Evolutionary conservation across 2,888 invertebrate genomes (phyloP), one percentile per base, ranked within the genome.

Genomic region (Zhuqinia jingwanae): DNA sequence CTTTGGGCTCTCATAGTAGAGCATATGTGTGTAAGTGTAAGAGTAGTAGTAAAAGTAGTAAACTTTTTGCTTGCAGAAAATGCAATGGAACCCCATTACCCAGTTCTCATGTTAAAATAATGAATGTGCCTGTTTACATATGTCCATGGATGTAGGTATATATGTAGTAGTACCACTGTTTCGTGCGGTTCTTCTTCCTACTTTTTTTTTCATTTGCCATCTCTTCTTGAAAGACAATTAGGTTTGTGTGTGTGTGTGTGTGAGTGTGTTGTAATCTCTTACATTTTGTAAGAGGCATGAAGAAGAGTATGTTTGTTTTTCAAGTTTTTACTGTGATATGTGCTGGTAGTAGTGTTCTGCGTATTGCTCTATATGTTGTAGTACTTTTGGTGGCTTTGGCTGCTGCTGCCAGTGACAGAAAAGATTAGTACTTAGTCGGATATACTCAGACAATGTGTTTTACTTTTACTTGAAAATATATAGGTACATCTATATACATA

Each of bases 141-240:
- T 73, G 70, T 82, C n/a, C 73, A 75, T 75, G 75, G 0, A 22
- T 70, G 70, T 68, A 81, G n/a, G n/a, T n/a, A n/a, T n/a, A n/a
- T n/a, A n/a, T n/a, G n/a, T n/a, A n/a, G n/a, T n/a, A n/a, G n/a
- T 42, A 17, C 70, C 68, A 81, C 70, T 76, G 70, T 56, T 78
- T 78, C 45, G 60, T 85, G 73, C 47, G 76, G 53, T 76, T 36
- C 36, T 36, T 36, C 63, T 27, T 83, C 53, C 75, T 77, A 6
- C 36, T 82, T 60, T 68, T 42, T 87, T 83, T 63, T 60, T 78
- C 78, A 79, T 78, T n/a, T n/a, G n/a, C n/a, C n/a, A n/a, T n/a
- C n/a, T n/a, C 87, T 78, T 78, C 88, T 85, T 88, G 85, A 86
- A 88, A 86, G 82, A 83, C 88, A 88, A 88, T 88, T 88, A 88